A percentile compares a stretch with the other conserved stretches of the same genome.
phyloP scores from a whole-genome alignment of 2,888 invertebrate genomes.

The Andrena flavipes region DNA sequence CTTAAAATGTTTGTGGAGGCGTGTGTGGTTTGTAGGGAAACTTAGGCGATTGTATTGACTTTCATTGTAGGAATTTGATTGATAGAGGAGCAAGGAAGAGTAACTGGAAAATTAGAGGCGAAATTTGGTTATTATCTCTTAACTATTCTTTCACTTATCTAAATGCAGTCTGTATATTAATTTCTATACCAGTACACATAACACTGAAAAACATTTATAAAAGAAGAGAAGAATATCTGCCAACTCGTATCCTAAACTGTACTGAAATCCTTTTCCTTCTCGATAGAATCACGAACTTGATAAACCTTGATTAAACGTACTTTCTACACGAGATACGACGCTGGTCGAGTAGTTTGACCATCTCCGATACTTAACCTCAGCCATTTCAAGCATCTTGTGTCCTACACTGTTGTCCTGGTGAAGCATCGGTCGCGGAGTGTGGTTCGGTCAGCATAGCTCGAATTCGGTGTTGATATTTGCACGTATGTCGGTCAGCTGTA shows the following conservation, averaged over 20 bases:
- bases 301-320: constrained; percentile 64
- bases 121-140: too few relatives aligned
- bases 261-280: too few relatives aligned
- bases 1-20: not conserved
- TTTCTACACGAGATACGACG: constrained; percentile 53
- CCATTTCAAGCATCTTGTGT: constrained; percentile 60
- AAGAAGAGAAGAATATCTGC: too few relatives aligned
- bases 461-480: constrained; percentile 31
- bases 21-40: too few relatives aligned
- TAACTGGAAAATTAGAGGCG: too few relatives aligned
- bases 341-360: constrained; percentile 63
- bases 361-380: constrained; percentile 69
- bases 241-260: too few relatives aligned
- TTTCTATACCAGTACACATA: too few relatives aligned
- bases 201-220: too few relatives aligned
- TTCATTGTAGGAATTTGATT: too few relatives aligned
- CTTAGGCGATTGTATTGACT: not conserved
- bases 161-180: too few relatives aligned
- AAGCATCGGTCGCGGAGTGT: constrained; percentile 27
- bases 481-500: constrained; percentile 1
- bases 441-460: constrained; percentile 24
- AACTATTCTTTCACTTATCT: too few relatives aligned
- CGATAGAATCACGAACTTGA: constrained; percentile 39
- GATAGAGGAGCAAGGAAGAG: too few relatives aligned
- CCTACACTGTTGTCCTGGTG: constrained; percentile 34